Percentiles rank a stretch among this genome's conserved stretches.
Evolutionary conservation across 2,888 invertebrate genomes (phyloP).

Genomic region (Sminthurides aquaticus): DNA sequence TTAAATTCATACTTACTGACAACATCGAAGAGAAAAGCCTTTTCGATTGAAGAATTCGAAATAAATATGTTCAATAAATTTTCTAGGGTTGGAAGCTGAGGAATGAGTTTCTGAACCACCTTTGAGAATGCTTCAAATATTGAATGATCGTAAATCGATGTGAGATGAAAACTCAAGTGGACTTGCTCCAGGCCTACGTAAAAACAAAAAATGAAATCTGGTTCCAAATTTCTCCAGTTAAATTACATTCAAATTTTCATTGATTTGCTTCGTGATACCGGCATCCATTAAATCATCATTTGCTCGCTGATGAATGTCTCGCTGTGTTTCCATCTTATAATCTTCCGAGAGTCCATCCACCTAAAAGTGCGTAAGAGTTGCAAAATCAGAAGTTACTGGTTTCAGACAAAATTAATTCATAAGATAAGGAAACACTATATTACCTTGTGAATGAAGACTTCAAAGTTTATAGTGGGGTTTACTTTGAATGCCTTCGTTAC

Average conservation of each 20-base stretch:
- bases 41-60: conserved; percentile 97
- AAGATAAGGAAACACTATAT: conserved; percentile 1
- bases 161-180: conserved; percentile 87
- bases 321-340: conserved; percentile 96
- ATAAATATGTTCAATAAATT: conserved; percentile 95
- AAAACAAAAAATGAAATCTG: conserved; percentile 38
- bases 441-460: conserved; percentile 53
- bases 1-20: conserved; percentile 61
- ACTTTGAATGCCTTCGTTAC: conserved; percentile 92
- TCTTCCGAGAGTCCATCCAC: conserved; percentile 98
- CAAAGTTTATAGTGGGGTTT: conserved; percentile 92
- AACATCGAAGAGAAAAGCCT: conserved; percentile 98
- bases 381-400: background rate
- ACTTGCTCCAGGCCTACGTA: conserved; percentile 70
- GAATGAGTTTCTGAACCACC: conserved; percentile 97
- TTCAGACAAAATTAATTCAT: background rate
- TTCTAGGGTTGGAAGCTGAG: conserved; percentile 92
- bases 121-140: conserved; percentile 99
- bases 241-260: background rate
- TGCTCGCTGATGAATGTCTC: conserved; percentile 94
- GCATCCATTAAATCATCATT: conserved; percentile 89
- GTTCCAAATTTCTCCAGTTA: background rate
- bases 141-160: conserved; percentile 99
- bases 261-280: conserved; percentile 50
- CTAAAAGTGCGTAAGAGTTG: conserved; percentile 48